A percentile compares a stretch with the other conserved stretches of the same genome.
phyloP scores from a whole-genome alignment of 2,888 invertebrate genomes.

The Lamellibrachia satsuma region DNA sequence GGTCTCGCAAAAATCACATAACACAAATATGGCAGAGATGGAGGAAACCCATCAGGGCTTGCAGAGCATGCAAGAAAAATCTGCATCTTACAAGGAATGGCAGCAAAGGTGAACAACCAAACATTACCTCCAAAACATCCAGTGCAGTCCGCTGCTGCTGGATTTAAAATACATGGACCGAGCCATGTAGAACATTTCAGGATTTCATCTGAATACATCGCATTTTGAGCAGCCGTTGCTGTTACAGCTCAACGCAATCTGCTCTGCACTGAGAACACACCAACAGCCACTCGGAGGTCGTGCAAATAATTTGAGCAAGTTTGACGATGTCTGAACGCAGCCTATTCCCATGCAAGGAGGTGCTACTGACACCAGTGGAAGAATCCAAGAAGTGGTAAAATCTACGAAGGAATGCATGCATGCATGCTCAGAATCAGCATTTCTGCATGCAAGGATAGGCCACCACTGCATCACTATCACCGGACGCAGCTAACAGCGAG shows the following conservation, averaged over 20 bases:
- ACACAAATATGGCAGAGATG: slow-evolving; percentile 6
- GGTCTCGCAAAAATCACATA: background rate
- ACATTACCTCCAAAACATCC: background rate
- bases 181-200: background rate
- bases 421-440: background rate
- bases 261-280: background rate
- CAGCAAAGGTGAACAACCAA: background rate
- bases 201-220: background rate
- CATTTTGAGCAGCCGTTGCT: background rate
- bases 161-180: background rate
- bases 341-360: background rate
- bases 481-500: background rate
- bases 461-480: background rate
- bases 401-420: background rate
- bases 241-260: background rate
- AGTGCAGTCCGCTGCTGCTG: background rate
- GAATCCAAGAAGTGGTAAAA: background rate
- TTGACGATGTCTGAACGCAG: background rate
- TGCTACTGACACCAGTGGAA: background rate
- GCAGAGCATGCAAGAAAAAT: background rate
- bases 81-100: background rate
- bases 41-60: background rate
- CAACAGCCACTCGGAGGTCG: background rate
- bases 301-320: slow-evolving; percentile 5
- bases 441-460: background rate